Conservation (phyloP, 2,113 vertebrate genomes). For the Otocyon megalotis region DNA sequence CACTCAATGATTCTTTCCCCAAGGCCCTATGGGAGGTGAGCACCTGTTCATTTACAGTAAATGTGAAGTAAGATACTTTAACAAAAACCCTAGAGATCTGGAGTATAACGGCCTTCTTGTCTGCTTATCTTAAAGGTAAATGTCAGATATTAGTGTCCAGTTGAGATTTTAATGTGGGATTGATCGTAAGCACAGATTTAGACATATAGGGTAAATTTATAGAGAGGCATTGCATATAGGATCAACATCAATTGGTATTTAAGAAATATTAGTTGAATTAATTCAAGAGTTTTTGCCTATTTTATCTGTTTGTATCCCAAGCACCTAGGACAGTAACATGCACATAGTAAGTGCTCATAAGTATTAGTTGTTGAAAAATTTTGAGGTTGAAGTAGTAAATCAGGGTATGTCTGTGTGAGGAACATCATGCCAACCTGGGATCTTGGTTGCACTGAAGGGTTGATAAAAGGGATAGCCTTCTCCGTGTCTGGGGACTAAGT, state of each 20-base stretch:
- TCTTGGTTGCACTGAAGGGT: neutral
- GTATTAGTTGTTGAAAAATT: neutral
- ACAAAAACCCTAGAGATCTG: neutral
- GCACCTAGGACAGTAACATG: neutral
- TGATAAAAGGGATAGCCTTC: neutral
- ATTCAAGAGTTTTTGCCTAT: neutral
- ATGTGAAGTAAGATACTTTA: neutral
- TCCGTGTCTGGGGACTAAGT: neutral
- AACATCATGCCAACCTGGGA: neutral
- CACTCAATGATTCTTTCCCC: neutral
- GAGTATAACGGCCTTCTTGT: neutral
- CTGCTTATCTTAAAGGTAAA: conserved; percentile 22
- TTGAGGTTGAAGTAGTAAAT: neutral
- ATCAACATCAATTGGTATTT: neutral
- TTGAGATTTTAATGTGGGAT: neutral
- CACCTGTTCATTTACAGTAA: neutral
- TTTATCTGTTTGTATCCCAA: neutral
- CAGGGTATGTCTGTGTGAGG: neutral
- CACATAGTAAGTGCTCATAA: neutral
- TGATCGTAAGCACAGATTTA: neutral
- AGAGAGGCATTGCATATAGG: neutral
- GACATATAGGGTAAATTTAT: neutral
- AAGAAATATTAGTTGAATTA: neutral
- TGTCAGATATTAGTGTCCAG: neutral
- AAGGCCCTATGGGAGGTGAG: neutral